Evolutionary conservation across 2,113 vertebrate species (phyloP), one percentile per base, ranked within the genome.

Genomic region (Syngnathus floridae): DNA sequence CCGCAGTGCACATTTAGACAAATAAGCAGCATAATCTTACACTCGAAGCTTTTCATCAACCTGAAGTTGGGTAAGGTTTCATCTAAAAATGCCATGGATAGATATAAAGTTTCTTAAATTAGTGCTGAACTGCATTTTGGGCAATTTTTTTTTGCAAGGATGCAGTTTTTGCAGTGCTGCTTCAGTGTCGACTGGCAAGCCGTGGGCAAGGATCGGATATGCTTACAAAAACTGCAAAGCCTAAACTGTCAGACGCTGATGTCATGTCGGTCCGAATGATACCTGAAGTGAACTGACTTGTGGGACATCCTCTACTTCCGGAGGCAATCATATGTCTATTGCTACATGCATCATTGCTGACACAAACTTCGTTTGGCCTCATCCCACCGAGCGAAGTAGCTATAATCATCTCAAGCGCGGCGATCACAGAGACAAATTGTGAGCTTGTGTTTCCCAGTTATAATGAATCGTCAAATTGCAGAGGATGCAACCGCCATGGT

Each of bases 11-110:
- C 2, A 48, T 48, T 19, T n/a, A 19, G 17, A 48, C 7, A 48
- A 48, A 48, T 17, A n/a, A 48, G 46, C 46, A n/a, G n/a, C 14
- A 46, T 17, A 9, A 41, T 41, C 40, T 41, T 41, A 11, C 40
- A 12, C 40, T 41, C 40, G 14, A 46, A 46, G 43, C 13, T 14
- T 46, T 46, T 41, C 9, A 41, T 41, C 40, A 41, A 46, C 43
- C 43, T 46, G 43, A 46, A 46, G 43, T 46, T 14, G 43, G 40
- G 43, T 46, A 46, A 46, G 16, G 43, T 14, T 46, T 46, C 6
- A 16, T 16, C 16, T 74, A 48, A 64, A 65, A 58, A 69, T 65
- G 69, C 74, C 62, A 46, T 49, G 64, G 66, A 3, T 41, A 13
- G 12, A 9, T 12, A 41, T 2, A 41, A 41, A 13, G 40, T 12